Base-by-base conservation (phyloP, 2,113 vertebrate species). In the Zapus hudsonius region DNA sequence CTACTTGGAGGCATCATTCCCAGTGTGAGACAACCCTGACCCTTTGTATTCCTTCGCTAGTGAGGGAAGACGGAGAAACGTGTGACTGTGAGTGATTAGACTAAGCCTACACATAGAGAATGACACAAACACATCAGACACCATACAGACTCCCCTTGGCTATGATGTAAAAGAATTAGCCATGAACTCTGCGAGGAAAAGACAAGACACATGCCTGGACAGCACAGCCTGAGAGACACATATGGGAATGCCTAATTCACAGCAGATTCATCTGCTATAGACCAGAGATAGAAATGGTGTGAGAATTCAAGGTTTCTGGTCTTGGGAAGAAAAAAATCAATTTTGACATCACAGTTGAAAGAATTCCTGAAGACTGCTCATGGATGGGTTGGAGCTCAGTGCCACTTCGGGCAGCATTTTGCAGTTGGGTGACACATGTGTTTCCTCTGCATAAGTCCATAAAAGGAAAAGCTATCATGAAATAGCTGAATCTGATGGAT, bases 391-490 rank as follows among this genome's bases (percentile, higher is more conserved):
- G 40, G 44, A 25, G 31, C 79, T 85, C 27, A 2, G 73, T 44
- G 64, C 27, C 33, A 23, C 57, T 0, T 38, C 74, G 87, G 69
- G 29, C 31, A 19, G 23, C 0, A 0, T 40, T 87, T 20, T 61
- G 59, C 22, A 20, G 19, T 59, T 44, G 75, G 33, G 57, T 42
- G 57, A 61, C 70, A 31, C 5, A 1, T 61, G 55, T 72, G 36
- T 27, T 42, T 72, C 38, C 27, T 63, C 19, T 4, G 44, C 7
- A 47, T 47, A 47, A 8, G 57, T 31, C 74, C 87, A 78, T 88
- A 90, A 81, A 92, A 91, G 92, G 89, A 55, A 67, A 93, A 67
- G 23, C 40, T 76, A 36, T 40, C 57, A 59, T 29, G n/a, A 83
- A 75, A 57, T n/a, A 10, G 20, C 25, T 78, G 73, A 31, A 74